These are phyloP conservation scores for Apistogramma diplotaenia DNA, from an alignment of 2,113 vertebrate species.

Conservation along the genomic window DNA sequence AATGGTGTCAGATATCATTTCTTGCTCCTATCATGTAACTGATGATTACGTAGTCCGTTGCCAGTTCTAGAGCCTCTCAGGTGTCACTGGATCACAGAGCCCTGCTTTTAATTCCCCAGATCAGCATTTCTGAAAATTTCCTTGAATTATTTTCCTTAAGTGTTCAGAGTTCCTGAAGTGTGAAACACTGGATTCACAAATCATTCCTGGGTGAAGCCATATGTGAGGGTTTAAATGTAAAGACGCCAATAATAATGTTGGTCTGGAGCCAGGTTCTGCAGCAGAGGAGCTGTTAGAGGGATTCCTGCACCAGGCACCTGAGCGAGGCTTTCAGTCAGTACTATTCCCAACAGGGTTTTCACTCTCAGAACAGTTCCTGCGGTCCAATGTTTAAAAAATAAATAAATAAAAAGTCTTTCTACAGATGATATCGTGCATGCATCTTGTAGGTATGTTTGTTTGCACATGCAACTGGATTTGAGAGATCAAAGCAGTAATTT, in stretches of 20 bases:
- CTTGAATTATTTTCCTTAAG: conserved; percentile 23
- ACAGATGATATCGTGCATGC: background rate
- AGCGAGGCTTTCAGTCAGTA: background rate
- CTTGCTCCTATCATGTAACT: conserved; percentile 33
- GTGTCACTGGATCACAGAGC: conserved; percentile 43
- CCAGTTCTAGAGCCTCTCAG: conserved; percentile 15
- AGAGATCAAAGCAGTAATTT: conserved; percentile 58
- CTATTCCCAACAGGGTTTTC: conserved; percentile 15
- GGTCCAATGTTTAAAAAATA: background rate
- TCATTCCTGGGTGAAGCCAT: conserved; percentile 28
- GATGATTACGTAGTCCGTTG: conserved; percentile 19
- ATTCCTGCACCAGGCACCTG: conserved; percentile 23
- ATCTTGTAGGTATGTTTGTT: conserved; percentile 5
- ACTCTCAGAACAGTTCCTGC: background rate
- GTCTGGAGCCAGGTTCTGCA: conserved; percentile 22
- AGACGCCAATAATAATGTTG: conserved; percentile 20
- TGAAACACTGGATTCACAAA: conserved; percentile 40
- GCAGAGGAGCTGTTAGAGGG: conserved; percentile 12
- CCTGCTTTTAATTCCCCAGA: conserved; percentile 33
- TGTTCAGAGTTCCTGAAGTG: conserved; percentile 8
- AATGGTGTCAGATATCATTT: background rate
- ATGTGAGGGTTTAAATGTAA: conserved; percentile 36
- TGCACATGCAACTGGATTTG: conserved; percentile 29
- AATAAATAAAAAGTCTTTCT: background rate
- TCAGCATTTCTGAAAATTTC: conserved; percentile 39